These are phyloP conservation scores for Hirtodrosophila alboralis DNA, from an alignment of 2,888 invertebrate genomes.

Conservation along the genomic window DNA sequence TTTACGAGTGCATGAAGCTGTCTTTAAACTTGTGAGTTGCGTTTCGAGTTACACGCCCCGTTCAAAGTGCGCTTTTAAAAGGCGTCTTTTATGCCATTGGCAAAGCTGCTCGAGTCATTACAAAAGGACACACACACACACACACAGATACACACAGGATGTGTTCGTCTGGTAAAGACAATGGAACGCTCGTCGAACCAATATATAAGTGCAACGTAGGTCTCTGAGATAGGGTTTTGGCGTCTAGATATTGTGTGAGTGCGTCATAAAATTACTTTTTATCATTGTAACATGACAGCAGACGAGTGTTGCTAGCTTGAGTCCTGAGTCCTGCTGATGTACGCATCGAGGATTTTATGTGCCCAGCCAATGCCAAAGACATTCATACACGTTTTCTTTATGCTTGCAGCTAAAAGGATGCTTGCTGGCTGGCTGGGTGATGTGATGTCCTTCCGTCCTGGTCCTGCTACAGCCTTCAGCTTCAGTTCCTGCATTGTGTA, in stretches of 20 bases:
- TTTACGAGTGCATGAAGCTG: conserved; percentile 35
- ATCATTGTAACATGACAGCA: conserved; percentile 77
- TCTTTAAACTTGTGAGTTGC: conserved; percentile 27
- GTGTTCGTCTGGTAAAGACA: conserved; percentile 57
- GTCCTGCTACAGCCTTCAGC: not conserved
- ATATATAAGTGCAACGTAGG: conserved; percentile 54
- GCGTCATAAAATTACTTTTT: conserved; percentile 82
- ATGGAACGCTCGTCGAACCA: conserved; percentile 65
- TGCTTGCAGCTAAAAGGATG: conserved; percentile 74
- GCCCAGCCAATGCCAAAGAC: conserved; percentile 63
- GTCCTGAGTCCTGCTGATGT: conserved; percentile 38
- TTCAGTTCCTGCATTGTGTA: conserved; percentile 61
- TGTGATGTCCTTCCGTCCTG: conserved; percentile 1
- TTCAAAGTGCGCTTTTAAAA: conserved; percentile 59
- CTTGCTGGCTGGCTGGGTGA: too few relatives aligned
- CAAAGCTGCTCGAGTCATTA: conserved; percentile 55
- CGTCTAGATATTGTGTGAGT: conserved; percentile 55
- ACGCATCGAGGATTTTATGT: conserved; percentile 66
- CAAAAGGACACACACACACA: conserved; percentile 45
- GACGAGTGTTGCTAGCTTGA: conserved; percentile 16
- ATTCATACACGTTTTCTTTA: conserved; percentile 72
- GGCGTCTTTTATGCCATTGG: conserved; percentile 54
- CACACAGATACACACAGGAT: conserved; percentile 32
- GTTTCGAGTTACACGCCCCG: conserved; percentile 57
- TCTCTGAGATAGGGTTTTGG: conserved; percentile 12